These are phyloP conservation scores for Drosophila gunungcola DNA, from an alignment of 1,140 invertebrate genomes.

Conservation along the genomic window DNA sequence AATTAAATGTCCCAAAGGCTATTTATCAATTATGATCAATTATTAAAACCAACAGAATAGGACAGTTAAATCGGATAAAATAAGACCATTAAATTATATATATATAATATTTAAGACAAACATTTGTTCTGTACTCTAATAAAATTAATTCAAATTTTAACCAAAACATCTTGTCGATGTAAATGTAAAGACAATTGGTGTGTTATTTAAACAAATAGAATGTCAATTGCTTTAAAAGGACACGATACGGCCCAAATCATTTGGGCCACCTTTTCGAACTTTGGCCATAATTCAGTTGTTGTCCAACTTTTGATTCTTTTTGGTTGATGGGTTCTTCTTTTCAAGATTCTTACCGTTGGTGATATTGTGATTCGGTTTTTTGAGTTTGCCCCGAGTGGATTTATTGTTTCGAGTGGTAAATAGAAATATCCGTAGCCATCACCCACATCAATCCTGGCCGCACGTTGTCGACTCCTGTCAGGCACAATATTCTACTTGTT, in stretches of 20 bases:
- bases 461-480: constrained; percentile 55
- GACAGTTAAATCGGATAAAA: too few relatives aligned
- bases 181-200: too few relatives aligned
- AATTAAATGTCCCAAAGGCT: too few relatives aligned
- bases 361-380: constrained; percentile 18
- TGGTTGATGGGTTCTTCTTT: constrained; percentile 6
- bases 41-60: too few relatives aligned
- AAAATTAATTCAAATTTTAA: not conserved
- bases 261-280: constrained; percentile 2
- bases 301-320: not conserved
- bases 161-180: too few relatives aligned
- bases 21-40: too few relatives aligned
- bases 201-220: too few relatives aligned
- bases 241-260: not conserved
- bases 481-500: constrained; percentile 65
- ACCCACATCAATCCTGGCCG: constrained; percentile 54
- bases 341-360: constrained; percentile 1
- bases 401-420: constrained; percentile 79
- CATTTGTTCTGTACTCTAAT: too few relatives aligned
- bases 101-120: too few relatives aligned
- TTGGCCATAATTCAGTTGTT: constrained; percentile 14
- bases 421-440: constrained; percentile 55
- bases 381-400: constrained; percentile 63
- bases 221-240: not conserved
- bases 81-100: too few relatives aligned